phyloP scores from a whole-genome alignment of 2,888 invertebrate genomes.

The Parelbella ahira region DNA sequence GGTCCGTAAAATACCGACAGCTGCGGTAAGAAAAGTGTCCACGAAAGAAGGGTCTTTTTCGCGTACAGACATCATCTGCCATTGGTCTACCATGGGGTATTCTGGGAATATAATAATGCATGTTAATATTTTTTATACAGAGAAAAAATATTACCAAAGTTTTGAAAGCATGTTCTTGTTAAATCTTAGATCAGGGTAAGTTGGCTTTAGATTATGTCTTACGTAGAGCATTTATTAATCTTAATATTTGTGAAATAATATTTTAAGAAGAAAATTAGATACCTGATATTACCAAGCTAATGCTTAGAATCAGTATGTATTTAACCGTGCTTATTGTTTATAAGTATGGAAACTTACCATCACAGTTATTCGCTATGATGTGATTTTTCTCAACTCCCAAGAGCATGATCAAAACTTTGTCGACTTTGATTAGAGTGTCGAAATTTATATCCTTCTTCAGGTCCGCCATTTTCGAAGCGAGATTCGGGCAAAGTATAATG shows the following conservation, averaged over 20 bases:
- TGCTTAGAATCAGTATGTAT: too few relatives aligned
- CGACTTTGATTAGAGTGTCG: slow-evolving; percentile 82
- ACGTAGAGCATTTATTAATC: too few relatives aligned
- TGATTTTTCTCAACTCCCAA: slow-evolving; percentile 88
- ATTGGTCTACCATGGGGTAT: slow-evolving; percentile 86
- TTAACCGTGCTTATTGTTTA: too few relatives aligned
- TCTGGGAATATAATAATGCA: too few relatives aligned
- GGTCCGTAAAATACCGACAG: slow-evolving; percentile 87
- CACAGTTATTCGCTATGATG: slow-evolving; percentile 84
- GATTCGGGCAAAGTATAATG: slow-evolving; percentile 88
- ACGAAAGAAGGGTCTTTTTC: slow-evolving; percentile 93
- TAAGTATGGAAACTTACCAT: slow-evolving; percentile 65
- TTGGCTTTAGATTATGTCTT: too few relatives aligned
- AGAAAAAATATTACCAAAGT: too few relatives aligned
- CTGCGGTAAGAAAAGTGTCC: slow-evolving; percentile 90
- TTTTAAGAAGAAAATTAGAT: too few relatives aligned
- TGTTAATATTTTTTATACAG: too few relatives aligned
- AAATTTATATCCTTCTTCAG: slow-evolving; percentile 76
- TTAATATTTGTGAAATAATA: too few relatives aligned
- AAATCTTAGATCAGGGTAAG: too few relatives aligned
- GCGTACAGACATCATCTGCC: slow-evolving; percentile 89
- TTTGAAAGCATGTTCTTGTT: too few relatives aligned
- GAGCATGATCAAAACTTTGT: slow-evolving; percentile 89
- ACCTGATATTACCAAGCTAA: too few relatives aligned
- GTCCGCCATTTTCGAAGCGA: slow-evolving; percentile 82